Percentiles rank a stretch among this genome's conserved stretches.
Conservation (phyloP, 2,113 vertebrate genomes). For the Todiramphus chloris region DNA sequence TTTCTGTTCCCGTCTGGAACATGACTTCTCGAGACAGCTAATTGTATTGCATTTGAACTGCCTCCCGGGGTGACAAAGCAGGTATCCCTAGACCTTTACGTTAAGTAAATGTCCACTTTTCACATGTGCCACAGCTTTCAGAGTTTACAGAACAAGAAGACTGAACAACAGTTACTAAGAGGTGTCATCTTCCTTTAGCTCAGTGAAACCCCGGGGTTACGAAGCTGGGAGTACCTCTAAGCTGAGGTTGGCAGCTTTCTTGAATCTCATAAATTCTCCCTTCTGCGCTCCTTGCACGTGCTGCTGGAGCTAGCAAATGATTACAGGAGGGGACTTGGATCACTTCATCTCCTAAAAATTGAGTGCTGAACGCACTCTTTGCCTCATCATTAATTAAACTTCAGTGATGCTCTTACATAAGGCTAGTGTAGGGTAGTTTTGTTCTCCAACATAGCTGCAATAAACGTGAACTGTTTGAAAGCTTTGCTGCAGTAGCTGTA, state of each 20-base stretch:
- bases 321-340: not conserved
- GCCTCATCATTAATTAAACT: not conserved
- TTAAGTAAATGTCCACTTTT: not conserved
- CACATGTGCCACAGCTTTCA: not conserved
- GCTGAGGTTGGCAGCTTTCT: not conserved
- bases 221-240: not conserved
- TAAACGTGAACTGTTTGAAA: not conserved
- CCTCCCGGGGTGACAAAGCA: not conserved
- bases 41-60: not conserved
- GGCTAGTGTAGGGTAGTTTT: not conserved
- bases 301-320: not conserved
- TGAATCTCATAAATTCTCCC: not conserved
- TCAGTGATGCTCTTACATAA: not conserved
- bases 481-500: not conserved
- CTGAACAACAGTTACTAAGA: not conserved
- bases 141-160: not conserved
- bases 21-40: not conserved
- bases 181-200: not conserved
- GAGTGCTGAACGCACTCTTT: not conserved
- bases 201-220: accelerated
- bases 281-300: accelerated
- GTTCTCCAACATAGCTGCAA: not conserved
- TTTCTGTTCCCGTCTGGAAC: not conserved
- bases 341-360: not conserved
- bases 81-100: not conserved